phyloP scores from a whole-genome alignment of 2,888 invertebrate species.

The Neoaliturus tenellus region DNA sequence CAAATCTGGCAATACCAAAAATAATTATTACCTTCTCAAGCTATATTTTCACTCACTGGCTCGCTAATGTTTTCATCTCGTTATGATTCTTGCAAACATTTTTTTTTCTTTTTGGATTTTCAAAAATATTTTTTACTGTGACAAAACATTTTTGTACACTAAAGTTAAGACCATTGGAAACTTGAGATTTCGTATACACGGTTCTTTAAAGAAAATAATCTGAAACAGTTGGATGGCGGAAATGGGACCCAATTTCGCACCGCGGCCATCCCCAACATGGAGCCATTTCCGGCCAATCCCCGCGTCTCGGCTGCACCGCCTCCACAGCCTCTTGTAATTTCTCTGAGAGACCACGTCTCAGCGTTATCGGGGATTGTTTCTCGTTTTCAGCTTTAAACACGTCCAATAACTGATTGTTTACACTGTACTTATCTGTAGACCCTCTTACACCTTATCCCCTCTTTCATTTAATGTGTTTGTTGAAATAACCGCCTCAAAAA shows the following conservation, averaged over 20 bases:
- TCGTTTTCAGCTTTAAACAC: conserved; percentile 29
- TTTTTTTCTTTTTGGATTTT: no score
- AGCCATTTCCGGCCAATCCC: background rate
- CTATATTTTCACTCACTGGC: no score
- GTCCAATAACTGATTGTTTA: conserved; percentile 35
- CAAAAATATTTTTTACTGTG: no score
- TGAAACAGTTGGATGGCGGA: background rate
- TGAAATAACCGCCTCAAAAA: background rate
- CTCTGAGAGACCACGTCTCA: background rate
- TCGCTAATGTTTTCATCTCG: no score
- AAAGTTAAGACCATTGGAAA: no score
- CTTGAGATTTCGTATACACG: no score
- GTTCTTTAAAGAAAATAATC: no score
- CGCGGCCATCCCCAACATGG: background rate
- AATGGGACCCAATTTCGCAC: background rate
- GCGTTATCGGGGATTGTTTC: conserved; percentile 15
- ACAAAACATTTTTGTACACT: no score
- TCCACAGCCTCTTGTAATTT: background rate
- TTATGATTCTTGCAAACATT: no score
- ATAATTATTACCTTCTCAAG: no score
- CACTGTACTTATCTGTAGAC: background rate
- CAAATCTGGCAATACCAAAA: no score
- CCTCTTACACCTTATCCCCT: background rate
- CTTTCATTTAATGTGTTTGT: conserved; percentile 33
- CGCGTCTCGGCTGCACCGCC: background rate